Base-by-base conservation (phyloP, 2,113 vertebrate species). In the Lonchura striata region DNA sequence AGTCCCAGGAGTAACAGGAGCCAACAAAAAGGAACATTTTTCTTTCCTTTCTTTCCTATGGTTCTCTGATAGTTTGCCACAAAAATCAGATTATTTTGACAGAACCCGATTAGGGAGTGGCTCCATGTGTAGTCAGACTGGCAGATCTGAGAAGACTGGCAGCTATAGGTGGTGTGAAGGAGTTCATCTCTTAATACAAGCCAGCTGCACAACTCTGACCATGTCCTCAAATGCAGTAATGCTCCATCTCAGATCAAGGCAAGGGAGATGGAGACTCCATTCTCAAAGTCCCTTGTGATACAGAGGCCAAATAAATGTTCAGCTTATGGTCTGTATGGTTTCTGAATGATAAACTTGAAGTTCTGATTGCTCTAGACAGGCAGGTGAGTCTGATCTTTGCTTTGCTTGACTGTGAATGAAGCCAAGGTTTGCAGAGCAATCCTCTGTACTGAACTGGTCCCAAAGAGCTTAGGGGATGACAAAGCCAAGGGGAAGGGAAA, bases 31-130 rank as follows among this genome's bases (percentile, higher is more conserved):
- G 47, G 25, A 93, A 65, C 6, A 11, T 57, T 70, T 86, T 83
- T 82, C 56, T 80, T 87, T 85, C 37, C 41, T 90, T 87, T 11
- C 37, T 88, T 89, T 84, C 50, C 44, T 89, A 37, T 49, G 52
- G 52, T 72, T 89, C 39, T 93, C 74, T 92, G 72, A 82, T 80
- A 46, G 8, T 75, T 91, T 92, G 61, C 76, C 74, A 79, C 66
- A 60, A 82, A 88, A 93, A 84, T 30, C 72, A 86, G 50, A 61
- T 89, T 79, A 52, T 88, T 94, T 72, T 72, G 88, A 92, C 63
- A 93, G 85, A 82, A 52, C 19, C 81, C 65, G 70, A 35, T 56
- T 84, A 71, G 66, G 81, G 74, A 76, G 81, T 44, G 74, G 47
- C 37, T 90, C 61, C 17, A 3, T 79, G 15, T 71, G 44, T 24